Evolutionary conservation across 2,797 vertebrate species (phyloP), one percentile per base, ranked within the genome.

Genomic region (Hipposideros larvatus): DNA sequence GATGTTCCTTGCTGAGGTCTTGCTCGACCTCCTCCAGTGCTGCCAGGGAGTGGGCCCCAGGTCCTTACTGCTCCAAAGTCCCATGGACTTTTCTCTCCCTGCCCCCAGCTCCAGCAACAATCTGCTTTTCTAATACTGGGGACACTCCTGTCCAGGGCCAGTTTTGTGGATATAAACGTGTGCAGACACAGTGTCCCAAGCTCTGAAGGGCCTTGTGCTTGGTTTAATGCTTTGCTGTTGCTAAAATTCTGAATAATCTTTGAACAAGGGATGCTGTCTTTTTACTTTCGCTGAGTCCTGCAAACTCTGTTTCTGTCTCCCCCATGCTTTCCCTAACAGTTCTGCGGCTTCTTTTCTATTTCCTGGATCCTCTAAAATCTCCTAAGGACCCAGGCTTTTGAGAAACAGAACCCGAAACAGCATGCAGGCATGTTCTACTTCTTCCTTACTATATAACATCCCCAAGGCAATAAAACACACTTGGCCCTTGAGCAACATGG

Each of bases 231-330:
- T 92, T 66, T 66, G 74, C 82, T 78, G 15, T 91, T 74, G 28
- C 74, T 59, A 41, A 86, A 90, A 73, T 59, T 88, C 70, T 78
- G 71, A 21, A 37, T 89, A 5, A 10, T 21, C 77, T 94, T 96
- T 85, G 37, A 63, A 78, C 37, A 84, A 90, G 19, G 19, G 18
- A 19, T 5, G 37, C 13, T 84, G 15, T 53, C 16, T 48, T 87
- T 87, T 78, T 71, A 70, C 90, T 79, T 59, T 4, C 41, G 34
- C 34, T 31, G 46, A 41, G 8, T 6, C 22, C 48, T 18, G 34
- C 13, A 43, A 70, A 37, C 43, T 66, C 51, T 65, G 7, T 34
- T 88, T 80, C 86, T 65, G 26, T 59, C 21, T 1, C 2, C 57
- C 14, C 2, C 0, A 7, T 1, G 46, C 37, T 86, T 26, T 14